Evolutionary conservation across 2,888 invertebrate genomes (phyloP), one percentile per base, ranked within the genome.

Genomic region (Caradrina kadenii): DNA sequence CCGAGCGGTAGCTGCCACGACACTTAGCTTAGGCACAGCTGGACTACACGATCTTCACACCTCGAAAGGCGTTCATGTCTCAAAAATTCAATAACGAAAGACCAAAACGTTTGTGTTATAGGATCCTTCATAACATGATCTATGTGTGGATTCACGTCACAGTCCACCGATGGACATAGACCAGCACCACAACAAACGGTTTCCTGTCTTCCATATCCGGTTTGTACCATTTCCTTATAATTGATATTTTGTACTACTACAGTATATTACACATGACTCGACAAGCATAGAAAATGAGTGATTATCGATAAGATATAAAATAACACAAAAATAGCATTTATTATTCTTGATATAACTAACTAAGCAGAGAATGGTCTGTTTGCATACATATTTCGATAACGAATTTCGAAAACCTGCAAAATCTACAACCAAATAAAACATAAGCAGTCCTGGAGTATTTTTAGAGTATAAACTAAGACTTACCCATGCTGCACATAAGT

Each of bases 401-500:
- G 6, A 17, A 21, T 58, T n/a, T n/a, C n/a, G n/a, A n/a, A 21
- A 8, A 26, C 8, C 15, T 8, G 19, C 5, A 10, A 63, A 45
- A 45, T 31, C 6, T n/a, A 39, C 15, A 63, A 19, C 19, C 4
- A 48, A 55, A 31, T 31, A 63, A 31, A 63, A 13, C 19, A n/a
- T 26, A 11, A 8, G 26, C 39, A 50, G 7, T 35, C 39, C 13
- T 42, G 21, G 8, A 19, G 31, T 48, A 61, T 61, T 52, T 1
- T 45, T 11, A 42, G 1, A n/a, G 22, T 22, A 13, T 45, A 31
- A 48, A 45, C n/a, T n/a, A 26, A 22, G 21, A 98, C 98, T 88
- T 98, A 99, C 81, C 98, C 98, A 89, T 99, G 98, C 96, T 98
- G 97, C 19, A 97, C 96, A 87, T 98, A 99, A 0, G 99, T 99